phyloP scores from a whole-genome alignment of 2,113 vertebrate species.

The Colius striatus region DNA sequence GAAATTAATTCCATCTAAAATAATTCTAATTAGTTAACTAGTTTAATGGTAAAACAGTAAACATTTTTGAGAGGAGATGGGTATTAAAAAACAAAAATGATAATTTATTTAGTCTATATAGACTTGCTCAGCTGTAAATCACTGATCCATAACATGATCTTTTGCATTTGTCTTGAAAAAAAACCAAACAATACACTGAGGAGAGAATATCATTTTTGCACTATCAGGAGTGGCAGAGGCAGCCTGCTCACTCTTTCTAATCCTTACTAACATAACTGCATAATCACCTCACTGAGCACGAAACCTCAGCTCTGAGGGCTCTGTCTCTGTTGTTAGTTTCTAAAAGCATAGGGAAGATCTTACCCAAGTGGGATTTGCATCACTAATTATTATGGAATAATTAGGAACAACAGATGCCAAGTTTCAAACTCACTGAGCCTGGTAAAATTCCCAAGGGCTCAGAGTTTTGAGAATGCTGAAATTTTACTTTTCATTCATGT shows the following conservation, averaged over 20 bases:
- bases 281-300: conserved; percentile 34
- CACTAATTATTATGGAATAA: conserved; percentile 65
- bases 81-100: background rate
- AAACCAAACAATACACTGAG: background rate
- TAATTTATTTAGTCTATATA: conserved; percentile 10
- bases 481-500: background rate
- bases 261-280: conserved; percentile 9
- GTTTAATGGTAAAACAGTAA: background rate
- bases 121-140: conserved; percentile 38
- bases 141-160: background rate
- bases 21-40: background rate
- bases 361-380: conserved; percentile 41
- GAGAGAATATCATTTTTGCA: background rate
- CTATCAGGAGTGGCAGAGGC: background rate
- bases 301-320: background rate
- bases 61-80: background rate
- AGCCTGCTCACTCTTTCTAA: conserved; percentile 18
- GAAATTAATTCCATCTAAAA: background rate
- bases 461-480: background rate
- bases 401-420: conserved; percentile 58
- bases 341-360: conserved; percentile 26
- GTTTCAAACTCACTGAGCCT: conserved; percentile 42
- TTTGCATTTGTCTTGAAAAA: background rate
- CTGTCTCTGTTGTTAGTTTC: background rate
- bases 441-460: background rate